A percentile compares a stretch with the other conserved stretches of the same genome.
Evolutionary conservation across 2,797 vertebrate genomes (phyloP).

Genomic region (Cheirogaleus major): DNA sequence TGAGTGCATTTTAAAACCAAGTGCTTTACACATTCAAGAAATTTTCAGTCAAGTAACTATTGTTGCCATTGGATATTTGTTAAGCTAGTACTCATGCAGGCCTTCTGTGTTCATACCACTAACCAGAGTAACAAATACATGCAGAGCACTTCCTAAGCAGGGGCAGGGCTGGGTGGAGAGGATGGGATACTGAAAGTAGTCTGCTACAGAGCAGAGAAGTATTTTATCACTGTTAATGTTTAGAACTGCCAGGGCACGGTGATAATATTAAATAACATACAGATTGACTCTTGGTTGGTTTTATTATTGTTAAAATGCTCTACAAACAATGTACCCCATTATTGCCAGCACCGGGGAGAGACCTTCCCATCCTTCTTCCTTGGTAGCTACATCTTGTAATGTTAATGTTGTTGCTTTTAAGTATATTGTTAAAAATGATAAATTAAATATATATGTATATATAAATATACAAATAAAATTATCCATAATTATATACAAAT

Average conservation of each 20-base stretch:
- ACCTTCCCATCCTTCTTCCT: background rate
- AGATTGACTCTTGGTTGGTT: background rate
- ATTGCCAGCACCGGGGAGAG: background rate
- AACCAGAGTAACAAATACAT: background rate
- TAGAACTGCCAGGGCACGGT: background rate
- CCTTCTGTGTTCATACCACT: background rate
- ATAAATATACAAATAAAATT: background rate
- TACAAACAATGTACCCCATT: background rate
- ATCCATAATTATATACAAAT: background rate
- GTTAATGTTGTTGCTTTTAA: background rate
- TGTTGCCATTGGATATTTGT: background rate
- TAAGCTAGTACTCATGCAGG: background rate
- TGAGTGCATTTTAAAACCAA: background rate
- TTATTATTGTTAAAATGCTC: background rate
- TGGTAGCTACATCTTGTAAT: background rate
- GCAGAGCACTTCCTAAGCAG: background rate
- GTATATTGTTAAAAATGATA: background rate
- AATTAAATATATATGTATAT: background rate
- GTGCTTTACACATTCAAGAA: background rate
- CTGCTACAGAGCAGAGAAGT: background rate
- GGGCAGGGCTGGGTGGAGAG: background rate
- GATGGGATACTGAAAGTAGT: background rate
- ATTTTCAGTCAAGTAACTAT: background rate
- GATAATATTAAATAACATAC: background rate
- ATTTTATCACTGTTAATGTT: background rate